Percentiles rank a stretch among this genome's conserved stretches.
These are phyloP conservation scores for Hydrophis major DNA, from an alignment of 2,797 vertebrate species.

Conservation along the genomic window DNA sequence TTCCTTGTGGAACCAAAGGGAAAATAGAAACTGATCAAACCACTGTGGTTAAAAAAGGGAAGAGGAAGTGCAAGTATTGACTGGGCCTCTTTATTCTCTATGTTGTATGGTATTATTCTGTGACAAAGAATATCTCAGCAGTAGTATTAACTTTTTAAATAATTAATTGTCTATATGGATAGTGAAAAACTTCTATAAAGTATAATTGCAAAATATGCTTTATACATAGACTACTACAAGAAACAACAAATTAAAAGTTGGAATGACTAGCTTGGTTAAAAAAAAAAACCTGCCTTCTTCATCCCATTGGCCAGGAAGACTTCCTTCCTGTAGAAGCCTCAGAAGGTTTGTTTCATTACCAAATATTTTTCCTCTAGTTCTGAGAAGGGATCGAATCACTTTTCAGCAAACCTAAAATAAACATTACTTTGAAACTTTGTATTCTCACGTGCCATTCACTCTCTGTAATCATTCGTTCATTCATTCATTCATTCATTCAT, in stretches of 20 bases:
- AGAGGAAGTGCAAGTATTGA: neutral
- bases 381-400: neutral
- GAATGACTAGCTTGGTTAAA: neutral
- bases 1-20: slow-evolving; percentile 69
- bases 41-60: slow-evolving; percentile 5
- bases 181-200: neutral
- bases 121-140: neutral
- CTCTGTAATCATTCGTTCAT: neutral
- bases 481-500: neutral
- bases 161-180: neutral
- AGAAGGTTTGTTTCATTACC: neutral
- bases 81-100: neutral
- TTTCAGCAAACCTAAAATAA: neutral
- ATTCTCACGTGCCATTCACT: neutral
- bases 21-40: slow-evolving; percentile 40
- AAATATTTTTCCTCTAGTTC: neutral
- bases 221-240: neutral
- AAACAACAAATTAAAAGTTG: neutral
- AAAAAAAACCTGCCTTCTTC: neutral
- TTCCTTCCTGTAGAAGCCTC: neutral
- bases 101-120: neutral
- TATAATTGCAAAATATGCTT: neutral
- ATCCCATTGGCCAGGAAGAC: neutral
- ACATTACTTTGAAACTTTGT: neutral
- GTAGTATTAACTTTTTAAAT: neutral